Conservation (phyloP, 2,113 vertebrate genomes). For the Lampris incognitus region DNA sequence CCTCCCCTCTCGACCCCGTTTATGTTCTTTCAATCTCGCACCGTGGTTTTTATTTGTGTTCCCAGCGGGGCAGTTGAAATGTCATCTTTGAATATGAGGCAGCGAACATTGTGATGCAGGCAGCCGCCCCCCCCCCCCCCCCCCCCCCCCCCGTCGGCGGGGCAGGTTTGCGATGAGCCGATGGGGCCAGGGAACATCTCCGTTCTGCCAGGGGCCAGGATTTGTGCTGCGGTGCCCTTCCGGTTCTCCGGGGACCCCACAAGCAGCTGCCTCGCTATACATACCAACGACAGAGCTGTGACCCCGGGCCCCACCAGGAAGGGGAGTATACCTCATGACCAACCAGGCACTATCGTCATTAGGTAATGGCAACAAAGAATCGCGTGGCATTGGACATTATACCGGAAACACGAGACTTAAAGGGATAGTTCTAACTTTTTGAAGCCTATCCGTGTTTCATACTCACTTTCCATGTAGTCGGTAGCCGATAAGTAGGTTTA, state of each 20-base stretch:
- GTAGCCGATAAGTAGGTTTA: too few species aligned
- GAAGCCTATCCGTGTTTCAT: neutral
- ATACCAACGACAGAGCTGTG: constrained; percentile 22
- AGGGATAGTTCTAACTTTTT: too few species aligned
- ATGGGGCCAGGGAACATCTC: constrained; percentile 24
- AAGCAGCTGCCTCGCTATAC: constrained; percentile 33
- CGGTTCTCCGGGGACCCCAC: constrained; percentile 16
- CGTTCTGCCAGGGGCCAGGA: constrained; percentile 30
- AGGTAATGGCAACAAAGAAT: neutral
- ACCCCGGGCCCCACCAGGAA: neutral
- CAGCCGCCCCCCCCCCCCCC: too few species aligned
- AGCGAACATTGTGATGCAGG: neutral
- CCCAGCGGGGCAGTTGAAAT: constrained; percentile 29
- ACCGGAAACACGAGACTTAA: neutral
- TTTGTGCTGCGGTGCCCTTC: constrained; percentile 20
- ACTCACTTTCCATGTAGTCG: neutral
- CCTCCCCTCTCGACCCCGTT: neutral
- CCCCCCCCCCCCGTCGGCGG: too few species aligned
- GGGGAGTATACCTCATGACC: neutral
- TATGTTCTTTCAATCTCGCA: constrained; percentile 10
- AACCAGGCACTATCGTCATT: constrained; percentile 6
- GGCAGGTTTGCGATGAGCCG: constrained; percentile 27
- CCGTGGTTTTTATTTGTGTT: neutral
- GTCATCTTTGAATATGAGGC: constrained; percentile 27
- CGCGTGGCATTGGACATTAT: neutral